Conservation (phyloP, 2,113 vertebrate genomes). For the Cacatua alba region DNA sequence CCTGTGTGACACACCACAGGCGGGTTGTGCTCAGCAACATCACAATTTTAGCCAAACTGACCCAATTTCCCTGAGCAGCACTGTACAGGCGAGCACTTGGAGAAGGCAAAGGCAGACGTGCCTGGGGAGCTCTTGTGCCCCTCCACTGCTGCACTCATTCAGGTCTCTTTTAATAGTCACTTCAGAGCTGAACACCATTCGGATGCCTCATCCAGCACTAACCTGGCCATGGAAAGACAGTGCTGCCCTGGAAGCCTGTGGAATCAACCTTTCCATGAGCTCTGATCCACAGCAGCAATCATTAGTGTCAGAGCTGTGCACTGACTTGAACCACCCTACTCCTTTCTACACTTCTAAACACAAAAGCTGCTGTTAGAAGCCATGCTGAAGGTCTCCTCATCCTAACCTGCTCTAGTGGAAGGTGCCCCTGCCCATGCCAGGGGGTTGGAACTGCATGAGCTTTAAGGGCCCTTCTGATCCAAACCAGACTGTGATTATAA, state of each 20-base stretch:
- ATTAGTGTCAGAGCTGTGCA: background rate
- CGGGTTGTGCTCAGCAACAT: background rate
- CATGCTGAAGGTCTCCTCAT: background rate
- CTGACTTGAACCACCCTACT: background rate
- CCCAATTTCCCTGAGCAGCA: background rate
- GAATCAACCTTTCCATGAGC: background rate
- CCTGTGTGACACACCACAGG: accelerated
- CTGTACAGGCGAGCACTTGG: accelerated
- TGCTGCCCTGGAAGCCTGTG: background rate
- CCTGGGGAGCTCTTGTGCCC: background rate
- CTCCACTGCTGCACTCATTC: no score
- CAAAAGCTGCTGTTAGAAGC: background rate
- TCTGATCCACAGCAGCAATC: background rate
- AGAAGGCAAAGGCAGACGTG: background rate
- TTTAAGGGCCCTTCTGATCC: background rate
- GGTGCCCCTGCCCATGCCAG: background rate
- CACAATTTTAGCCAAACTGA: background rate
- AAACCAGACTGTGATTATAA: background rate
- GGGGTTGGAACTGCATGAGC: background rate
- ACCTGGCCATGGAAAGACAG: background rate
- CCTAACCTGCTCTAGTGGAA: background rate
- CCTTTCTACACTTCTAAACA: background rate
- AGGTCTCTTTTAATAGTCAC: background rate
- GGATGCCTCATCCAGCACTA: background rate
- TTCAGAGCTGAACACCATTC: background rate